Evolutionary conservation across 2,113 vertebrate species (phyloP), one percentile per base, ranked within the genome.

Genomic region (Ceuthmochares aereus): DNA sequence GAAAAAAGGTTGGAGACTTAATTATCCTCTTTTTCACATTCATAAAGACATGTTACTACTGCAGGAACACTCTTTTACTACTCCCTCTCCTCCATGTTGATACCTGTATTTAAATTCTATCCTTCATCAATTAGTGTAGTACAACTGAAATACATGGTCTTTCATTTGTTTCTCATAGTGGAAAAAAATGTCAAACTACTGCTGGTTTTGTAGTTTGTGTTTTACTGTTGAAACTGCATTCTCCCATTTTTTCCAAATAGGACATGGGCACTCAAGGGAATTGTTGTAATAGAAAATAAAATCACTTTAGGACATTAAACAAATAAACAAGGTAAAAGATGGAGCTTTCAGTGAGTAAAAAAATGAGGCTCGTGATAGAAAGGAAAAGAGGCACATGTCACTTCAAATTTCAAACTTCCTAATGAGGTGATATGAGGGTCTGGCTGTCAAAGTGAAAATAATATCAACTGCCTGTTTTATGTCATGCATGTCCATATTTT

Each of bases 391-490:
- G 15, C 20, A 77, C 6, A 25, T 7, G 25, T 68, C 75, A 76
- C 40, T 81, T 84, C 47, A 79, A 87, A 96, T 68, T 84, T 75
- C 68, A 51, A 30, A 89, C 32, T 68, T 73, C 30, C 25, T 78
- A 76, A 67, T 52, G 36, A 84, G 56, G 40, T 63, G 51, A 54
- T 67, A 70, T 88, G 72, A 92, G 58, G 30, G 69, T 76, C 73
- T 94, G 52, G 87, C 32, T 70, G 29, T 90, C 72, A 73, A 89
- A 72, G 25, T 89, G 47, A 80, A 95, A 81, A 70, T 89, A 56
- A 47, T 55, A 87, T 79, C 86, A 63, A 32, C 77, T 94, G 76
- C 49, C 67, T 62, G 58, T 96, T 84, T 92, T 60, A 59, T 88
- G 60, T 78, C 15, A 36, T 23, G 18, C 42, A 23, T 83, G 37